These are phyloP conservation scores for Sebastes minor DNA, from an alignment of 2,797 vertebrate genomes.

Conservation along the genomic window DNA sequence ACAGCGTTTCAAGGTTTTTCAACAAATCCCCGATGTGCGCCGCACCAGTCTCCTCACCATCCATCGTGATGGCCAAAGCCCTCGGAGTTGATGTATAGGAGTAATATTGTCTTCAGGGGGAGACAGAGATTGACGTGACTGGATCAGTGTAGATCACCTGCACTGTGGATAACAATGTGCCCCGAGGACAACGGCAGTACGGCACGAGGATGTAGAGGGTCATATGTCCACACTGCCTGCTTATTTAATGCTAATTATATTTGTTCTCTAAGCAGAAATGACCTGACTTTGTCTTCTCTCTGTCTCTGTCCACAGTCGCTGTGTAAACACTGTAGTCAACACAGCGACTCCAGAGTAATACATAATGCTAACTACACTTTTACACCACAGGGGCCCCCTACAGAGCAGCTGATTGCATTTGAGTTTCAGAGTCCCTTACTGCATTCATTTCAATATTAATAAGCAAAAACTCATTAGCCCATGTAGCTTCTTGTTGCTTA, in stretches of 20 bases:
- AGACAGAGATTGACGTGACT: conserved; percentile 43
- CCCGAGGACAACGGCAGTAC: background rate
- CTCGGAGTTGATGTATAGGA: conserved; percentile 44
- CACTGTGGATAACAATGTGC: conserved; percentile 41
- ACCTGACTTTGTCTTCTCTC: background rate
- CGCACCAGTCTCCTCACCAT: conserved; percentile 34
- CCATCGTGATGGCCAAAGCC: conserved; percentile 44
- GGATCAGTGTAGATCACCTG: conserved; percentile 56
- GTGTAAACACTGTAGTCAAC: background rate
- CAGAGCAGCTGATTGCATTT: conserved; percentile 9
- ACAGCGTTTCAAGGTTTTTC: conserved; percentile 56
- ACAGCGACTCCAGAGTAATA: background rate
- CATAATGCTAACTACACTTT: background rate
- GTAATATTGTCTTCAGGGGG: conserved; percentile 55
- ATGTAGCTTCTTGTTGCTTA: background rate
- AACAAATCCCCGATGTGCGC: conserved; percentile 43
- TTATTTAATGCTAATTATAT: background rate
- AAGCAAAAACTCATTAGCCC: background rate
- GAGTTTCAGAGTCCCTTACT: background rate
- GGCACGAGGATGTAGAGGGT: background rate
- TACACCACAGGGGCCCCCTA: background rate
- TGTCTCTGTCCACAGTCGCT: too few relatives aligned
- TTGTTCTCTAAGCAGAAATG: background rate
- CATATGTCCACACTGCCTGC: background rate
- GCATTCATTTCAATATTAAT: conserved; percentile 34